Base-by-base conservation (phyloP, 2,888 invertebrate species). In the Acrobeloides nanus region DNA sequence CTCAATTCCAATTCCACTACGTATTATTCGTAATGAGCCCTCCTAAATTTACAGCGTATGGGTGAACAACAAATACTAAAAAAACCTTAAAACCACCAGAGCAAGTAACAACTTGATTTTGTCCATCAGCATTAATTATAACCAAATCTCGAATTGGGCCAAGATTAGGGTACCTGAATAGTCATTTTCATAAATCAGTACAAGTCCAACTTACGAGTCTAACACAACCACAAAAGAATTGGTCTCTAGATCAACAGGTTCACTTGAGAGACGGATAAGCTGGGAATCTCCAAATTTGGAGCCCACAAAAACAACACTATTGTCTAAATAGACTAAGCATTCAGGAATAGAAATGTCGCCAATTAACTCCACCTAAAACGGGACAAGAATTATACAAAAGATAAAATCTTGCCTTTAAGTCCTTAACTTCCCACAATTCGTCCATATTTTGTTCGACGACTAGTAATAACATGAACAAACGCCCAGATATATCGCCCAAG, bases 281-380 rank as follows among this genome's bases (percentile, higher is more conserved):
- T 95, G 93, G 0, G 92, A 93, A 76, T 97, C 97, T 0, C 97
- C 97, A 42, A 95, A 81, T 12, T 92, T 82, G 0, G 93, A 93
- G 0, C 95, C 97, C 62, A 97, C 73, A 61, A 77, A 97, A 23
- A 97, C 84, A 7, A 97, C 93, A 8, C 93, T 92, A 76, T 97
- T 97, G 77, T 97, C 97, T 55, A 97, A 79, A 76, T 97, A 97
- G 0, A 92, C 92, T 74, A 97, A 85, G 73, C 92, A 90, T 75
- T 95, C 93, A 0, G 97, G 92, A 52, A 92, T 89, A 4, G 79
- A 76, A 2, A 77, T 79, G 74, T 78, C 61, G 5, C 75, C 61
- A 55, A 76, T 59, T 32, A 54, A 48, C 41, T 74, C 70, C 6
- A 70, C 42, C 61, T 65, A 25, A 42, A 62, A 26, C 26, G 29